Base-by-base conservation (phyloP, 1,140 invertebrate species). In the Mercenaria mercenaria region DNA sequence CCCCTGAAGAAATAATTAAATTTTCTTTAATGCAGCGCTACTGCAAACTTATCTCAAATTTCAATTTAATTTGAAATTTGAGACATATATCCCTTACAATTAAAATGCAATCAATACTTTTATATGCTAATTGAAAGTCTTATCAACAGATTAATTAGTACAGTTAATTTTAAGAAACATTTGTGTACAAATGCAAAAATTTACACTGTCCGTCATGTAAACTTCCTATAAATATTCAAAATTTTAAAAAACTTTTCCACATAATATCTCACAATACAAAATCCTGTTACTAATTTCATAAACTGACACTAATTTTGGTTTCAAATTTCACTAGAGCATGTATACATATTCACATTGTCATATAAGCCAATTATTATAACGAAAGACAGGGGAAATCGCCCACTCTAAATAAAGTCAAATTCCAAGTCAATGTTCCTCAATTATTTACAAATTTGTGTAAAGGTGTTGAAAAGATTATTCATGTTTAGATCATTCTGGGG, bases 391-490 rank as follows among this genome's bases (percentile, higher is more conserved):
- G 6, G 23, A 10, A 39, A 72, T 20, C 6, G 10, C 26, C 8
- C 43, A 47, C 6, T 67, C 26, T 15, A 72, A 29, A 37, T 29
- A 72, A 72, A 72, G 13, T 29, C 18, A 72, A 72, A 72, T 72
- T 72, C 67, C 76, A 59, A 20, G 50, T 23, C 76, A 74, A 85
- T 85, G 41, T 56, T 34, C 34, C 13, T 85, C 23, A 85, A 74
- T 72, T 82, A 64, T 61, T 32, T 82, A 59, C 79, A 72, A 72
- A 15, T 29, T 29, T 74, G 26, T 39, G 20, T 32, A 72, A 74
- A 85, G 43, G 83, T 52, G 67, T 50, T n/a, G 47, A 56, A 34
- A 15, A 72, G 67, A 85, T 85, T 85, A 85, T 74, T 11, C 23
- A 34, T 2, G 23, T 29, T 74, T 72, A 56, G 67, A 50, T 85